These are phyloP conservation scores for Lepetodrilus schrolli DNA, from an alignment of 2,888 invertebrate species.

Conservation along the genomic window DNA sequence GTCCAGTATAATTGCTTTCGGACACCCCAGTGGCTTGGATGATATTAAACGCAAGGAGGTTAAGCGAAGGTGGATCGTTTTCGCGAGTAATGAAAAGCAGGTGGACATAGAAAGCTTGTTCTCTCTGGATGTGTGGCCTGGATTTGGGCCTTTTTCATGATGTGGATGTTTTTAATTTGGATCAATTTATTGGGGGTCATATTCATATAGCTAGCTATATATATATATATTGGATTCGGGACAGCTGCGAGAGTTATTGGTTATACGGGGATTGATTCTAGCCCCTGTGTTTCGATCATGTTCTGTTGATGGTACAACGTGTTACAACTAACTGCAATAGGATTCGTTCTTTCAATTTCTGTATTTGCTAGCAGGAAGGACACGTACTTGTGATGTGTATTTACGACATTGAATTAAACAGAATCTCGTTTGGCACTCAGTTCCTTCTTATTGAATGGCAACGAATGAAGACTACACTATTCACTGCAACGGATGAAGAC, in stretches of 20 bases:
- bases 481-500: too few relatives aligned
- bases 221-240: neutral
- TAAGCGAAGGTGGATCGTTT: neutral
- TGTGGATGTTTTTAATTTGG: neutral
- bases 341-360: too few relatives aligned
- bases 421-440: too few relatives aligned
- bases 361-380: too few relatives aligned
- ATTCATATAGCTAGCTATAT: too few relatives aligned
- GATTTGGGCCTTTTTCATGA: neutral
- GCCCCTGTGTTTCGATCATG: constrained; percentile 3
- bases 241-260: neutral
- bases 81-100: neutral
- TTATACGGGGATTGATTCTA: neutral
- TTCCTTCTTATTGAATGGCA: too few relatives aligned
- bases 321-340: too few relatives aligned
- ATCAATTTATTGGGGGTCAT: constrained; percentile 1
- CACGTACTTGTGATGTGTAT: too few relatives aligned
- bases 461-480: too few relatives aligned
- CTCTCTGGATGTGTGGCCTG: neutral
- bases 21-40: neutral
- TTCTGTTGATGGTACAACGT: constrained; percentile 7
- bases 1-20: neutral
- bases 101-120: neutral
- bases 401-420: too few relatives aligned
- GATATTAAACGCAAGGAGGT: neutral